phyloP scores from a whole-genome alignment of 1,140 invertebrate genomes.

The Planococcus citri region DNA sequence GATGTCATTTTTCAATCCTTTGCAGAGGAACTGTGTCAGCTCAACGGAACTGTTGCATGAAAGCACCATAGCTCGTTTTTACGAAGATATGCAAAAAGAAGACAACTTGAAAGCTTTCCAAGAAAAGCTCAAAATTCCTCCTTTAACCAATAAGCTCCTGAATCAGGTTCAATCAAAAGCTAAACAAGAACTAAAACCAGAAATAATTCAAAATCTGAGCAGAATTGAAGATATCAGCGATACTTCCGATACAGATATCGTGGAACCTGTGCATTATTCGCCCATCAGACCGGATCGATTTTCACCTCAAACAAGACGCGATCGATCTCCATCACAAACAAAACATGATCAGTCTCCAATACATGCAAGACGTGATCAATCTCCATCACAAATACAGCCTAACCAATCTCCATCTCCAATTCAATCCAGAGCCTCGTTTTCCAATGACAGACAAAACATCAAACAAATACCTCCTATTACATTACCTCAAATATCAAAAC shows the following conservation, averaged over 20 bases:
- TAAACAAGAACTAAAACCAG: too few species aligned
- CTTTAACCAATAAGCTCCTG: neutral
- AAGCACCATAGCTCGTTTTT: conserved; percentile 61
- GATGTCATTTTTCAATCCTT: conserved; percentile 33
- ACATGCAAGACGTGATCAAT: neutral
- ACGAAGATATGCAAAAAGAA: conserved; percentile 52
- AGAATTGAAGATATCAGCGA: neutral
- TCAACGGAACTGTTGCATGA: conserved; percentile 69
- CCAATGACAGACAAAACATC: neutral
- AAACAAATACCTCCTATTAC: neutral
- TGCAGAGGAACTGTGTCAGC: conserved; percentile 56
- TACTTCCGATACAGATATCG: neutral
- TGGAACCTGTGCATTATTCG: conserved; percentile 21
- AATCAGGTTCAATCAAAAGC: neutral
- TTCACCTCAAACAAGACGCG: neutral
- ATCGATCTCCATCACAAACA: neutral
- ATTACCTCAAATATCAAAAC: neutral
- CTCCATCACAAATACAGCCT: neutral
- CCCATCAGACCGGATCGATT: conserved; percentile 21
- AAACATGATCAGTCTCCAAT: neutral
- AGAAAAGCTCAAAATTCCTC: conserved; percentile 18
- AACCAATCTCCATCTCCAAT: neutral
- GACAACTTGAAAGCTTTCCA: conserved; percentile 1
- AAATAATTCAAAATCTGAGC: neutral
- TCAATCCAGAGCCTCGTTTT: neutral